Evolutionary conservation across 2,113 vertebrate genomes (phyloP).

Genomic region (Hyperopisus bebe): DNA sequence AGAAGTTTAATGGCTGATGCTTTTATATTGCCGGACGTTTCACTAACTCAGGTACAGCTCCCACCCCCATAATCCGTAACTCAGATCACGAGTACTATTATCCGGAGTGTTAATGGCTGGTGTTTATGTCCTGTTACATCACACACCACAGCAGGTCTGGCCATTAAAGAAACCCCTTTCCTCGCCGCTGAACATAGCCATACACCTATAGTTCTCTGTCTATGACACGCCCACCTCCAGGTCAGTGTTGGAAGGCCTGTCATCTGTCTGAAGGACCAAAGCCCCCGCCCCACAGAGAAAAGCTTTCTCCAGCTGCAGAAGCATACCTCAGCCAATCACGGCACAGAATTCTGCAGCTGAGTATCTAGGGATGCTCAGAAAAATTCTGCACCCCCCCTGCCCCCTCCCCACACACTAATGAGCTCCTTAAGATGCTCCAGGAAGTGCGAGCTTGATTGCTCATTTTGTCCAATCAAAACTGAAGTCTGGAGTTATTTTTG

Average conservation of each 20-base stretch:
- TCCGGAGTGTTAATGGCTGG: not conserved
- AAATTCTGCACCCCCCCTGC: conserved; percentile 5
- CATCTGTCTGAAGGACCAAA: not conserved
- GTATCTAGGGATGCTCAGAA: conserved; percentile 12
- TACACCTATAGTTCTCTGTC: not conserved
- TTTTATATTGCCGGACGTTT: not conserved
- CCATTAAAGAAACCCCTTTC: not conserved
- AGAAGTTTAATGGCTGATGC: not conserved
- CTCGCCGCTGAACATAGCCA: not conserved
- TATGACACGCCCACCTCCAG: not conserved
- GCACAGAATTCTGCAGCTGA: conserved; percentile 14
- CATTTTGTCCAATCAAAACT: conserved; percentile 17
- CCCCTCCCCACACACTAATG: not conserved
- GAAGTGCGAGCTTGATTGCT: conserved; percentile 17
- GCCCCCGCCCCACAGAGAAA: not conserved
- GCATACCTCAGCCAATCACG: not conserved
- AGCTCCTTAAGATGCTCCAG: conserved; percentile 17
- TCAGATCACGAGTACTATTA: not conserved
- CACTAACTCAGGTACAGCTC: not conserved
- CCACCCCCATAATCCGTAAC: not conserved
- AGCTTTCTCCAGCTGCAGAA: not conserved
- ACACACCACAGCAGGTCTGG: not conserved
- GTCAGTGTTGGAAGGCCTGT: not conserved
- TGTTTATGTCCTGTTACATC: not conserved
- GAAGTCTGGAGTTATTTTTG: conserved; percentile 15